phyloP scores from a whole-genome alignment of 2,797 vertebrate genomes.

The Mallotus villosus region DNA sequence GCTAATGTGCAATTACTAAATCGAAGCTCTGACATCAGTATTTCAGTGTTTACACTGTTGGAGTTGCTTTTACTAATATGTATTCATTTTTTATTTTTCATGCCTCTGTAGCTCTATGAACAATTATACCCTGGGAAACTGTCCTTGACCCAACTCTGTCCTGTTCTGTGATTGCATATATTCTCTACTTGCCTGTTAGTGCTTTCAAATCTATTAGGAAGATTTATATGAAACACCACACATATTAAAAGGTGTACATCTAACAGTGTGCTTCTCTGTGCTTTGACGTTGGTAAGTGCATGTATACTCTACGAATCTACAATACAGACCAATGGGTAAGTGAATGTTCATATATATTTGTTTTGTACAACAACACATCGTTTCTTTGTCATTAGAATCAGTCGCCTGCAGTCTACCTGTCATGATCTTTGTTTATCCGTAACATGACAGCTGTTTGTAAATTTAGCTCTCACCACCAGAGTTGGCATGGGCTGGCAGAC shows the following conservation, averaged over 20 bases:
- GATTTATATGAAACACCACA: conserved; percentile 53
- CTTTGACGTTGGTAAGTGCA: conserved; percentile 5
- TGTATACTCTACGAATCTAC: background rate
- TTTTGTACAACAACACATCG: no score
- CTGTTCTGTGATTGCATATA: conserved; percentile 44
- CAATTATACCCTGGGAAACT: conserved; percentile 28
- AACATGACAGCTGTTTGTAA: conserved; percentile 77
- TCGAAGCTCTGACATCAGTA: no score
- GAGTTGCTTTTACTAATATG: no score
- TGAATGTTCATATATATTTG: no score
- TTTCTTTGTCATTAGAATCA: no score
- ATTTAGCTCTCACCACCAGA: conserved; percentile 78
- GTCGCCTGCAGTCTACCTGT: background rate
- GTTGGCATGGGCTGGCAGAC: conserved; percentile 58
- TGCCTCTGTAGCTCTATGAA: conserved; percentile 20
- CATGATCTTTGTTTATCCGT: conserved; percentile 16
- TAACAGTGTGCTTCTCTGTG: conserved; percentile 20
- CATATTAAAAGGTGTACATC: conserved; percentile 49
- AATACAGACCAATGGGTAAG: no score
- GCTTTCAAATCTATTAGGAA: conserved; percentile 58
- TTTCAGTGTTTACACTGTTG: no score
- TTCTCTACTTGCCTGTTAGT: conserved; percentile 53
- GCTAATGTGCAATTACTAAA: conserved; percentile 50
- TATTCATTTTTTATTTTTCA: background rate
- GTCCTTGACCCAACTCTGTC: conserved; percentile 29